Conservation (phyloP, 1,140 invertebrate genomes). For the Drosophila ficusphila region DNA sequence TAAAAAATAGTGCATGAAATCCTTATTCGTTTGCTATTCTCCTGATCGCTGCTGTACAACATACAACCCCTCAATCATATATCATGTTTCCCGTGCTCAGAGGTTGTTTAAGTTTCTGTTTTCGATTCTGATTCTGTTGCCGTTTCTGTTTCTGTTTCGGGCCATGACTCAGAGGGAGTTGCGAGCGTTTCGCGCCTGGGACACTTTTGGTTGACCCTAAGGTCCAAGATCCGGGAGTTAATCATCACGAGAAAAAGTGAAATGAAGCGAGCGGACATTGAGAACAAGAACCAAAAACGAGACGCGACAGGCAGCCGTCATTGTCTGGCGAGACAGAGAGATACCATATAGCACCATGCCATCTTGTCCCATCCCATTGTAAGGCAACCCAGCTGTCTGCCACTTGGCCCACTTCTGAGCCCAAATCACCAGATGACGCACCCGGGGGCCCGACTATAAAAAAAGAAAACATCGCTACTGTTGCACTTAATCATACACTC, state of each 20-base stretch:
- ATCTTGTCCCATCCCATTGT: constrained; percentile 26
- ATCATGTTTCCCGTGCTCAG: constrained; percentile 54
- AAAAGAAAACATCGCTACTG: constrained; percentile 54
- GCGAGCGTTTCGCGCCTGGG: constrained; percentile 50
- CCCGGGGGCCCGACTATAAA: constrained; percentile 33
- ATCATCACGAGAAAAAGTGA: constrained; percentile 42
- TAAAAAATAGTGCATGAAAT: too few relatives aligned
- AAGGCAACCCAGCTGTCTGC: constrained; percentile 45
- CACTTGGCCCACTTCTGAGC: constrained; percentile 73
- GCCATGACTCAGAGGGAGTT: constrained; percentile 69
- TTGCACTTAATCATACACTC: constrained; percentile 73
- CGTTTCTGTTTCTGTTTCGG: constrained; percentile 41
- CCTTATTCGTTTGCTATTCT: neutral
- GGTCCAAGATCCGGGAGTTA: constrained; percentile 36
- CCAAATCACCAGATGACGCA: constrained; percentile 64
- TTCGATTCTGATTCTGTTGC: constrained; percentile 15
- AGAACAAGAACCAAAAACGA: constrained; percentile 20
- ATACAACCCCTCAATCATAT: constrained; percentile 23
- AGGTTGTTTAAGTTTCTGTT: constrained; percentile 43
- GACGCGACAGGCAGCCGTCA: constrained; percentile 26
- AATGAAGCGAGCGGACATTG: constrained; percentile 40
- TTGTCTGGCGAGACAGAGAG: constrained; percentile 10
- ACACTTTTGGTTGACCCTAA: constrained; percentile 27
- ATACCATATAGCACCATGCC: constrained; percentile 23
- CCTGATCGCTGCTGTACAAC: constrained; percentile 6